phyloP scores from a whole-genome alignment of 2,797 vertebrate species.

The Phrynocephalus forsythii region DNA sequence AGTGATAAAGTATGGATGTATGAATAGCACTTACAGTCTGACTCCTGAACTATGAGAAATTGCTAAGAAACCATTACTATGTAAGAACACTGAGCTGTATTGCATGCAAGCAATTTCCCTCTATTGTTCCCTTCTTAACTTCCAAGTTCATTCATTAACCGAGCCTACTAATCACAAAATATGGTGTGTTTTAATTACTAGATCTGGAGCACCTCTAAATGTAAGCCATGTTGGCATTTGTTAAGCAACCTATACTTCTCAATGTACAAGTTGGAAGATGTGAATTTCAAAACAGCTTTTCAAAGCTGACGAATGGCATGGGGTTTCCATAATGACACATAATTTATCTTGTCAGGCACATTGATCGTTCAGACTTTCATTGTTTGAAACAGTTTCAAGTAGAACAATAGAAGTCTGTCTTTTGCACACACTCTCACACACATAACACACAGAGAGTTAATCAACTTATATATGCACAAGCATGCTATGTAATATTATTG shows the following conservation, averaged over 20 bases:
- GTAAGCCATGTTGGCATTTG: constrained; percentile 61
- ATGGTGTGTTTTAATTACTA: constrained; percentile 51
- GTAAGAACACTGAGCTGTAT: not conserved
- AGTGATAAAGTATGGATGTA: not conserved
- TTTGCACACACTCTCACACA: not conserved
- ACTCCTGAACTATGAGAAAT: not conserved
- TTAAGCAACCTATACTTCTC: constrained; percentile 61
- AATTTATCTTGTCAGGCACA: constrained; percentile 66
- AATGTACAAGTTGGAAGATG: constrained; percentile 63
- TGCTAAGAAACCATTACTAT: not conserved
- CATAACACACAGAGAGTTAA: constrained; percentile 14
- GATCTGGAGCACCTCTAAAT: constrained; percentile 63
- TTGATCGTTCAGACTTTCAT: constrained; percentile 62
- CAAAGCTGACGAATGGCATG: constrained; percentile 71
- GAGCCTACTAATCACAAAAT: constrained; percentile 59
- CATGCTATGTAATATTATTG: constrained; percentile 50
- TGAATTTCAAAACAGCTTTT: constrained; percentile 60
- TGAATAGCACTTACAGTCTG: not conserved
- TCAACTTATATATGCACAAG: constrained; percentile 56
- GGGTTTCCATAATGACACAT: constrained; percentile 65
- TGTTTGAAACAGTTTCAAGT: constrained; percentile 52
- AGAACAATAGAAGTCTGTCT: constrained; percentile 30
- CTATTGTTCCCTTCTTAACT: constrained; percentile 39
- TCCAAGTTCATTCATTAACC: constrained; percentile 51
- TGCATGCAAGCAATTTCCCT: not conserved